phyloP scores from a whole-genome alignment of 2,888 invertebrate species.

The Julus scandinavius region DNA sequence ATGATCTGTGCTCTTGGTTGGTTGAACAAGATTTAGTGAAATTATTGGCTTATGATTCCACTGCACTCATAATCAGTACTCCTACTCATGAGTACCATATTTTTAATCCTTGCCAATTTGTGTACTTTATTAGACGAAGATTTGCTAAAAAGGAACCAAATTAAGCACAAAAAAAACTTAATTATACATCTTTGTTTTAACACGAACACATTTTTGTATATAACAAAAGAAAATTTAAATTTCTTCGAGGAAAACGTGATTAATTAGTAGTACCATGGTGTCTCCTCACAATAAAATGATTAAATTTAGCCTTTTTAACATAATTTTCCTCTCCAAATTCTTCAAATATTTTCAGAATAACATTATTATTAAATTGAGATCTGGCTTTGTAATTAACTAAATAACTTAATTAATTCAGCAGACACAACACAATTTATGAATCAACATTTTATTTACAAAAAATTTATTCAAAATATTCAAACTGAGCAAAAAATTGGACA shows the following conservation, averaged over 20 bases:
- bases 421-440: not conserved
- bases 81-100: not conserved
- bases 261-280: not conserved
- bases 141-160: not conserved
- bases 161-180: not conserved
- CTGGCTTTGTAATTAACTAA: not conserved
- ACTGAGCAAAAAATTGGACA: not conserved
- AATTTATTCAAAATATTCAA: not conserved
- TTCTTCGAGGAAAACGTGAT: not conserved
- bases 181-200: not conserved
- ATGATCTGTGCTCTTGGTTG: not conserved
- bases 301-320: not conserved
- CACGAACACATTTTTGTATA: slow-evolving; percentile 14
- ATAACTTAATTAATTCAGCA: not conserved
- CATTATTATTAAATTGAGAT: not conserved
- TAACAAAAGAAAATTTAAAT: not conserved
- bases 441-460: not conserved
- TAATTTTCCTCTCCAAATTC: slow-evolving; percentile 25
- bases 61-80: not conserved
- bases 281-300: not conserved
- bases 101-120: not conserved
- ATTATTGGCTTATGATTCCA: not conserved
- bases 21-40: not conserved
- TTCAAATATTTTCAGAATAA: not conserved
- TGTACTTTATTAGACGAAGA: not conserved